phyloP scores from a whole-genome alignment of 2,113 vertebrate species.

The Hystrix brachyura region DNA sequence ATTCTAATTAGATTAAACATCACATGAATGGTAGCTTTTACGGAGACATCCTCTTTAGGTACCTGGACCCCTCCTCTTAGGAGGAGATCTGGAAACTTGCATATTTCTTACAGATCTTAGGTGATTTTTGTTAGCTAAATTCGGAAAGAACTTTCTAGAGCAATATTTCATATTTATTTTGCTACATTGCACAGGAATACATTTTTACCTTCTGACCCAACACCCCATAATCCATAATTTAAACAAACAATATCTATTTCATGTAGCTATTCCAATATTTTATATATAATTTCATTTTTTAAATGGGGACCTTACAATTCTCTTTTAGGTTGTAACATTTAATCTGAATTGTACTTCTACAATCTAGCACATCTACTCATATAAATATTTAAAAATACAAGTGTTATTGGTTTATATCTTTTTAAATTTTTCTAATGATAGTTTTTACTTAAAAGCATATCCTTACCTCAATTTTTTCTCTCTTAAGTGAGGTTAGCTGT shows the following conservation, averaged over 20 bases:
- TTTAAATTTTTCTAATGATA: neutral
- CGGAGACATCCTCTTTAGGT: neutral
- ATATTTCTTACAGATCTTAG: neutral
- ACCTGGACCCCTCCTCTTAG: neutral
- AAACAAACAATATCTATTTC: conserved; percentile 19
- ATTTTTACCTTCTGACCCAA: neutral
- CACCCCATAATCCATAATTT: neutral
- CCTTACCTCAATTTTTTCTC: neutral
- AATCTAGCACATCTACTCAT: neutral
- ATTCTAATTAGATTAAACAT: conserved; percentile 1
- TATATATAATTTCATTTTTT: conserved; percentile 43
- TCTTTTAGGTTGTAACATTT: neutral
- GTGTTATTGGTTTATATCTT: neutral
- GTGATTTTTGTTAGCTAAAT: neutral
- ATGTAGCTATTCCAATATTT: neutral
- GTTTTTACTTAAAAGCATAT: conserved; percentile 29
- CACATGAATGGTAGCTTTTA: neutral
- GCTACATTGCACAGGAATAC: neutral
- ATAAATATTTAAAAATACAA: conserved; percentile 3
- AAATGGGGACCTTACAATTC: conserved; percentile 24
- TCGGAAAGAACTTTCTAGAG: conserved; percentile 16
- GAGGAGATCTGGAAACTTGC: neutral
- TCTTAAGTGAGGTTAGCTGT: neutral
- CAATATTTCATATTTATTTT: neutral
- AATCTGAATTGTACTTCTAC: conserved; percentile 15